Evolutionary conservation across 2,888 invertebrate species (phyloP).

Genomic region (Lepetodrilus schrolli): DNA sequence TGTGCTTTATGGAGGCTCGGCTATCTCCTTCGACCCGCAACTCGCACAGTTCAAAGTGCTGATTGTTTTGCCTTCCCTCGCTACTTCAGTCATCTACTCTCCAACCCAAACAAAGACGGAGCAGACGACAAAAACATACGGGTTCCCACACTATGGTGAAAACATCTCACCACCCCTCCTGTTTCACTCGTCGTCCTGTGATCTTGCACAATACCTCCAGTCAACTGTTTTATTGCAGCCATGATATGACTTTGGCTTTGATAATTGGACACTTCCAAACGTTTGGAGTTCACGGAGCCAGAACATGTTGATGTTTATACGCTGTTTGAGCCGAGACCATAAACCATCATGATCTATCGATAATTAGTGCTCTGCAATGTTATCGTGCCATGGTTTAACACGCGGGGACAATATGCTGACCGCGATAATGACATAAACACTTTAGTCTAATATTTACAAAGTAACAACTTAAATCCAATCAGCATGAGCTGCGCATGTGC

Average conservation of each 20-base stretch:
- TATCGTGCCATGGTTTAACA: too few relatives aligned
- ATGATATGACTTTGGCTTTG: not conserved
- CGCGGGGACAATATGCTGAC: too few relatives aligned
- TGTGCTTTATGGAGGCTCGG: not conserved
- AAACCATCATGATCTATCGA: not conserved
- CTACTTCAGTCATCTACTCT: conserved; percentile 3
- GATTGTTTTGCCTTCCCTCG: conserved; percentile 12
- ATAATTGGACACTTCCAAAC: not conserved
- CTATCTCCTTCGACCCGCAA: not conserved
- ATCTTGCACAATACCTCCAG: not conserved
- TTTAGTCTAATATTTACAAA: too few relatives aligned
- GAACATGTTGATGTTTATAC: conserved; percentile 19
- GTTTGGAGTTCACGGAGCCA: not conserved
- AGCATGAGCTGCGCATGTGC: not conserved
- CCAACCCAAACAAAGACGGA: not conserved
- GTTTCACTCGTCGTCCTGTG: not conserved
- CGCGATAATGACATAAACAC: too few relatives aligned
- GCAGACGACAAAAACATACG: not conserved
- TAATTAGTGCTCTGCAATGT: not conserved
- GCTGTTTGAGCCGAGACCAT: not conserved
- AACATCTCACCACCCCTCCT: not conserved
- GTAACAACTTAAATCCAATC: not conserved
- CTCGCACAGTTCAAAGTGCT: conserved; percentile 7
- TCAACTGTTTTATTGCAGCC: conserved; percentile 14
- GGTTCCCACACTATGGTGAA: not conserved